Evolutionary conservation across 2,113 vertebrate species (phyloP).

Genomic region (Sterna hirundo): DNA sequence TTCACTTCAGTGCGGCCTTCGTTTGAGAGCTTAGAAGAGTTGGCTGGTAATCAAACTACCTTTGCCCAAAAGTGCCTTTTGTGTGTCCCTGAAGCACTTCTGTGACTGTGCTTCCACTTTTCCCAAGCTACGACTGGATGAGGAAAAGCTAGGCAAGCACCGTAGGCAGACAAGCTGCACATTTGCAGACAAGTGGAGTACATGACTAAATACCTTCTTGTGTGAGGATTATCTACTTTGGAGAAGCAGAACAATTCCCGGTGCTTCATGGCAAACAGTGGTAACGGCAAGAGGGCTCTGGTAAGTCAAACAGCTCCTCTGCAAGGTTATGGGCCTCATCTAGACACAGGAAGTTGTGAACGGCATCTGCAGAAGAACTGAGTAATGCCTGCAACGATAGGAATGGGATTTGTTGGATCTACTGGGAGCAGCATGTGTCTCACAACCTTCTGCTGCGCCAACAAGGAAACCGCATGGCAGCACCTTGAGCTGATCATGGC

Average conservation of each 20-base stretch:
- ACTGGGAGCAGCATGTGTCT: not conserved
- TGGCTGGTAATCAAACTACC: not conserved
- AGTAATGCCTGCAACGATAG: not conserved
- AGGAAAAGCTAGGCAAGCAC: not conserved
- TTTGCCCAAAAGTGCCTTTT: not conserved
- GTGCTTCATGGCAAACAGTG: not conserved
- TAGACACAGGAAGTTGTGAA: not conserved
- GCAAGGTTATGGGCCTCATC: not conserved
- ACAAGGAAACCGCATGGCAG: not conserved
- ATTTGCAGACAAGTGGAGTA: not conserved
- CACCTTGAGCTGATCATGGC: not conserved
- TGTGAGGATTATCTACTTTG: not conserved
- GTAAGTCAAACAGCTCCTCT: not conserved
- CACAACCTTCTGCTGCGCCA: not conserved
- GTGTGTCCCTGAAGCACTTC: not conserved
- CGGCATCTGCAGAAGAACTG: not conserved
- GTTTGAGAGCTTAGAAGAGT: not conserved
- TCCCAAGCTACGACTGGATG: not conserved
- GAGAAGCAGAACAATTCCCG: not conserved
- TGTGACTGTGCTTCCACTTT: not conserved
- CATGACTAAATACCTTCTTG: not conserved
- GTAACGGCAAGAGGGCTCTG: not conserved
- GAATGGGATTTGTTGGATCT: not conserved
- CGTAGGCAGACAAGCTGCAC: accelerated
- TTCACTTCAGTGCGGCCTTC: not conserved